Conservation (phyloP, 2,888 invertebrate genomes). For the Sericinus montela region DNA sequence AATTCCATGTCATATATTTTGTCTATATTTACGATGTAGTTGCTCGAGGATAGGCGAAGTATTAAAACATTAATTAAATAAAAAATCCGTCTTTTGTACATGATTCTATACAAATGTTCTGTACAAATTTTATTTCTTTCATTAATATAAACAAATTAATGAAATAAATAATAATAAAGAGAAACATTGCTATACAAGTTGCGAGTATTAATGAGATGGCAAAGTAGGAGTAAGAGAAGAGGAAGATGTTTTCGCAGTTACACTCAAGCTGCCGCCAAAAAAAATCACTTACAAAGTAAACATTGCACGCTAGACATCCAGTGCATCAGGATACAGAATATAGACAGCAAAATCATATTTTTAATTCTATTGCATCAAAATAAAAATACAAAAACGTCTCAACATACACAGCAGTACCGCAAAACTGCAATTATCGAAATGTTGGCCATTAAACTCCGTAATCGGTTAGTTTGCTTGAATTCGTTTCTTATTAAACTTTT, state of each 20-base stretch:
- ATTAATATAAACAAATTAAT: no score
- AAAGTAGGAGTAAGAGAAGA: no score
- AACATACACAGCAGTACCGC: not conserved
- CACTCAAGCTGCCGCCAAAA: not conserved
- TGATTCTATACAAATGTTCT: no score
- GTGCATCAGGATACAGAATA: not conserved
- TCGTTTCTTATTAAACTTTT: conserved; percentile 5
- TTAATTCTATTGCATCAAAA: not conserved
- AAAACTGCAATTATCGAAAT: not conserved
- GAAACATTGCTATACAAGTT: no score
- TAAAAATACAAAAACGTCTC: not conserved
- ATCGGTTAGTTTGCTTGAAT: not conserved
- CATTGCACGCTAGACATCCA: conserved; percentile 18
- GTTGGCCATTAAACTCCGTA: not conserved
- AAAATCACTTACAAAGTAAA: conserved; percentile 25
- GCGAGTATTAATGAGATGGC: no score
- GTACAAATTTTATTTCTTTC: no score
- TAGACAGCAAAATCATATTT: not conserved
- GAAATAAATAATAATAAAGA: no score
- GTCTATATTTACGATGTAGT: no score
- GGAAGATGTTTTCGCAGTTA: not conserved
- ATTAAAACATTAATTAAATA: no score
- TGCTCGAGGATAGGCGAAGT: no score
- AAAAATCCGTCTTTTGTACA: no score
- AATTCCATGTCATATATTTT: no score